Conservation (phyloP, 2,888 invertebrate species). For the Troides helena region DNA sequence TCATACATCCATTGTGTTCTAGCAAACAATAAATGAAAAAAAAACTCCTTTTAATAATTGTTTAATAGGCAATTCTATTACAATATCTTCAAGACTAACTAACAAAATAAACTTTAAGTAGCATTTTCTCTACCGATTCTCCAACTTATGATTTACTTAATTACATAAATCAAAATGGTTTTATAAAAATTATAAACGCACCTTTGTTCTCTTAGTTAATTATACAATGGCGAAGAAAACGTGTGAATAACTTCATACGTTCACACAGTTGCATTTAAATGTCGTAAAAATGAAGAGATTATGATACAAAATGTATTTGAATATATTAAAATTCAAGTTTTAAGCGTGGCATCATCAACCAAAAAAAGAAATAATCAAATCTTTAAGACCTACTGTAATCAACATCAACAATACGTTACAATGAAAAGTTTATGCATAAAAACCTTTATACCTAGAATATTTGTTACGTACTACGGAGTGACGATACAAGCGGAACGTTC, state of each 20-base stretch:
- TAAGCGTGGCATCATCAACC: not conserved
- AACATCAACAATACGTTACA: too few species aligned
- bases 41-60: too few species aligned
- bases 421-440: too few species aligned
- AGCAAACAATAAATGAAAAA: too few species aligned
- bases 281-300: conserved; percentile 18
- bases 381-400: too few species aligned
- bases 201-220: conserved; percentile 37
- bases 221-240: conserved; percentile 42
- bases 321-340: not conserved
- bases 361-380: not conserved
- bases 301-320: not conserved
- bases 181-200: conserved; percentile 40
- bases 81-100: not conserved
- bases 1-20: too few species aligned
- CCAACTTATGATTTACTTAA: conserved; percentile 16
- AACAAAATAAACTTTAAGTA: not conserved
- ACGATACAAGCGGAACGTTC: too few species aligned
- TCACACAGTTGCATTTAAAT: conserved; percentile 21
- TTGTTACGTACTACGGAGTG: too few species aligned
- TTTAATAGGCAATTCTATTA: too few species aligned
- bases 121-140: not conserved
- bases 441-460: too few species aligned
- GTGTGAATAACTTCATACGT: conserved; percentile 37
- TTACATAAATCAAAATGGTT: conserved; percentile 41